Evolutionary conservation across 2,113 vertebrate genomes (phyloP), one percentile per base, ranked within the genome.

Genomic region (Anthoscopus minutus): DNA sequence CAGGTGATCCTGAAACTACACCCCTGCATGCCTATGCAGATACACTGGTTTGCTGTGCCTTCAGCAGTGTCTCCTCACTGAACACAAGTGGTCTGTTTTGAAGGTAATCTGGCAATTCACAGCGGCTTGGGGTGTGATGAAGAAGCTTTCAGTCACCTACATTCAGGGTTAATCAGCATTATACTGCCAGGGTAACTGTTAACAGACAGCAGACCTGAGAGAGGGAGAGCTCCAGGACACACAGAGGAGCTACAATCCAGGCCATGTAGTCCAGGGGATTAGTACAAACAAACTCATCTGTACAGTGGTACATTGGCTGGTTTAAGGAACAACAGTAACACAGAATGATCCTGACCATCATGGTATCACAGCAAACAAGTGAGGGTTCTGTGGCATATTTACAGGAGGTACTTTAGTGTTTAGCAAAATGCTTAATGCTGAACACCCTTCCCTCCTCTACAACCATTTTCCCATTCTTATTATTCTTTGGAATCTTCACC

Each of bases 221-320:
- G 61, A 66, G 3, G 19, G 35, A 81, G 35, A 72, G 78, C 73
- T 81, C 47, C 79, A 66, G n/a, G 31, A 81, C 65, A 71, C 19
- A 20, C 0, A 81, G 65, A 0, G 0, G 16, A 82, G 57, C 24
- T 42, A 13, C n/a, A n/a, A n/a, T n/a, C n/a, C n/a, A n/a, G n/a
- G n/a, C n/a, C n/a, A n/a, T n/a, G n/a, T 3, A 25, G 61, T n/a
- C 61, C 61, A 93, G 27, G n/a, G n/a, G 23, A 78, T 86, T 81
- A 92, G 48, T 66, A 54, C 42, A 78, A 93, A 70, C 57, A 89
- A 69, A 45, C 31, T 22, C 37, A 64, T 56, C 33, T 64, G 51
- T 38, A 48, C 8, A 54, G 50, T 2, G 61, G 35, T 67, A 74
- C 56, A 84, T 4, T 2, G 1, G 33, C 22, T 35, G 35, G 48